Percentiles rank a stretch among this genome's conserved stretches.
Evolutionary conservation across 2,888 invertebrate genomes (phyloP).

Genomic region (Prostheceraeus crozeri): DNA sequence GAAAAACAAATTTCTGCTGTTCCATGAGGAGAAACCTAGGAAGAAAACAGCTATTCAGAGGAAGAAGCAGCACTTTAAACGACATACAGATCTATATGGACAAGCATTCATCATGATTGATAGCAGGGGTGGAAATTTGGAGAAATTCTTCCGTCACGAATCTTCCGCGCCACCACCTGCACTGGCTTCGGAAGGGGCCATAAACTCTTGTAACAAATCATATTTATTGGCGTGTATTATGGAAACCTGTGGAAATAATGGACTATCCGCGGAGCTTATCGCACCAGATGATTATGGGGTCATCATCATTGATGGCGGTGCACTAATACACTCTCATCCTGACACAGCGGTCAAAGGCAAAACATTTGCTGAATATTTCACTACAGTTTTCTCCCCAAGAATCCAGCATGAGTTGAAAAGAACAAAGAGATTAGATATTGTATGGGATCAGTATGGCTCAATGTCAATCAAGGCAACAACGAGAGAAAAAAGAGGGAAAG

Average conservation of each 20-base stretch:
- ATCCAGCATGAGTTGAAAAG: too few relatives aligned
- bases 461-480: too few relatives aligned
- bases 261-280: slow-evolving; percentile 21
- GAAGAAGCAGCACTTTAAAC: too few relatives aligned
- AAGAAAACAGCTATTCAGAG: too few relatives aligned
- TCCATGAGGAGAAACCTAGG: slow-evolving; percentile 32
- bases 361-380: not conserved
- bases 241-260: slow-evolving; percentile 19
- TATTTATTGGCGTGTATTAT: slow-evolving; percentile 20
- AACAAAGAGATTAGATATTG: too few relatives aligned
- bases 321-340: not conserved
- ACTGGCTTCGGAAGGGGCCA: slow-evolving; percentile 30
- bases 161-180: slow-evolving; percentile 36
- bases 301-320: slow-evolving; percentile 20
- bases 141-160: slow-evolving; percentile 37
- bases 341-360: not conserved
- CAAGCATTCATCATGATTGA: slow-evolving; percentile 25
- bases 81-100: slow-evolving; percentile 24
- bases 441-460: too few relatives aligned
- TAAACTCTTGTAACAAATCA: slow-evolving; percentile 20
- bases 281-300: slow-evolving; percentile 21
- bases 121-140: slow-evolving; percentile 32
- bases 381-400: too few relatives aligned
- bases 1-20: slow-evolving; percentile 33
- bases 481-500: too few relatives aligned